A percentile compares a stretch with the other conserved stretches of the same genome.
phyloP scores from a whole-genome alignment of 2,888 invertebrate species.

The Limnephilus rhombicus region DNA sequence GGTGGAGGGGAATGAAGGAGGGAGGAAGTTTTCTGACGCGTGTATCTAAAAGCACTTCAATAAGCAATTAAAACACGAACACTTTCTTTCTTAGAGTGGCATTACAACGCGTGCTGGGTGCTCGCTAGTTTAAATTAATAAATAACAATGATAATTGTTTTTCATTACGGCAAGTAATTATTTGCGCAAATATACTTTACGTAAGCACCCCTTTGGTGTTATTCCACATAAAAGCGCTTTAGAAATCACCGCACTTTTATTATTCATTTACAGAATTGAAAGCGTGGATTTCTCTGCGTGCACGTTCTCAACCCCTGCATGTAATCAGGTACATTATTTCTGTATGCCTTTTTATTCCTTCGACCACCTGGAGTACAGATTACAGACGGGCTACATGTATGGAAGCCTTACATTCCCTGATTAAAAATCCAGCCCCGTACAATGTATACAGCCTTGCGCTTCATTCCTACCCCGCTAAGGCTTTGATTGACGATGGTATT shows the following conservation, averaged over 20 bases:
- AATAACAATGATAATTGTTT: too few species aligned
- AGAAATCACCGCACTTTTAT: not conserved
- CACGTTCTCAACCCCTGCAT: not conserved
- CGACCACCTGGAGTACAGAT: slow-evolving; percentile 30
- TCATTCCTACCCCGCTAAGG: slow-evolving; percentile 21
- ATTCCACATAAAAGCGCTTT: not conserved
- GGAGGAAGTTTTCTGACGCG: too few species aligned
- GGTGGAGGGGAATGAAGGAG: too few species aligned
- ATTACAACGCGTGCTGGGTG: too few species aligned
- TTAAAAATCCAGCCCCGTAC: slow-evolving; percentile 25
- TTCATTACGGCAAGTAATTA: too few species aligned
- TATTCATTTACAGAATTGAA: not conserved
- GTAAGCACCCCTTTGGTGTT: not conserved
- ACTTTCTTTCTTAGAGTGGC: too few species aligned
- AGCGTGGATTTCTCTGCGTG: not conserved
- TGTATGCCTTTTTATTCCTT: slow-evolving; percentile 15
- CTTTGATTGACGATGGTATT: slow-evolving; percentile 49
- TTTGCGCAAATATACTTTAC: too few species aligned
- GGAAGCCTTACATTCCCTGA: slow-evolving; percentile 35
- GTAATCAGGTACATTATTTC: not conserved
- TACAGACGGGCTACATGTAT: not conserved
- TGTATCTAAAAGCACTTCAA: too few species aligned
- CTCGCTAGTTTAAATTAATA: too few species aligned
- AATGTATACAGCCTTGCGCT: not conserved
- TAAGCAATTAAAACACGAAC: too few species aligned